Conservation (phyloP, 1,140 invertebrate species). For the Nasonia vitripennis region DNA sequence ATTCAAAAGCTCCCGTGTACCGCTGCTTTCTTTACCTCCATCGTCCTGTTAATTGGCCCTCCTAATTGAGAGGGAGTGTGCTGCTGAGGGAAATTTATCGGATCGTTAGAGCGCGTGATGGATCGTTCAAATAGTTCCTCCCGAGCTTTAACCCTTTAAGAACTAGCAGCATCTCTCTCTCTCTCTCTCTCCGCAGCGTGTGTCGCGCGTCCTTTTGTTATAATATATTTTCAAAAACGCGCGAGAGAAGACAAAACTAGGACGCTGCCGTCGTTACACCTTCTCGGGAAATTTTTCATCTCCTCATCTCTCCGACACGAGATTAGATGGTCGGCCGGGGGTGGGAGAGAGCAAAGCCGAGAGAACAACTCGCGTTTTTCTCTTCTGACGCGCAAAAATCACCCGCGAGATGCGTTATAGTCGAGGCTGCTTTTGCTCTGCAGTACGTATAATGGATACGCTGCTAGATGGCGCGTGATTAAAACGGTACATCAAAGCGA, state of each 20-base stretch:
- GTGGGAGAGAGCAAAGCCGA: too few species aligned
- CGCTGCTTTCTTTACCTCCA: background rate
- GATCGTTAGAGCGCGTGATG: background rate
- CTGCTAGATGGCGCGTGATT: too few species aligned
- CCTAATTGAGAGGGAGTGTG: background rate
- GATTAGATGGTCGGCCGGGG: background rate
- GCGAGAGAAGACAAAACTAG: background rate
- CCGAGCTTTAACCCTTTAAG: background rate
- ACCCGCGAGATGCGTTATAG: too few species aligned
- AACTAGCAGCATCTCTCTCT: background rate
- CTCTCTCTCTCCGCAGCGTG: too few species aligned
- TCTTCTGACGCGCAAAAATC: too few species aligned
- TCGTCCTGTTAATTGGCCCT: background rate
- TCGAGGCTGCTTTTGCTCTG: too few species aligned
- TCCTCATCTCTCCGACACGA: background rate
- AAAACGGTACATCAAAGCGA: too few species aligned
- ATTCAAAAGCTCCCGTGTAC: too few species aligned
- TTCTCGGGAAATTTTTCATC: background rate
- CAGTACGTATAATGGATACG: too few species aligned
- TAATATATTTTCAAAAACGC: background rate
- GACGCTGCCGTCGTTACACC: too few species aligned
- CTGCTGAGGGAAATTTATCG: constrained; percentile 4
- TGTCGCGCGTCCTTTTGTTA: background rate
- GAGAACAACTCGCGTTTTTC: too few species aligned
- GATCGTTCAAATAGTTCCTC: background rate